phyloP scores from a whole-genome alignment of 2,113 vertebrate species.

The Poecilia latipinna region DNA sequence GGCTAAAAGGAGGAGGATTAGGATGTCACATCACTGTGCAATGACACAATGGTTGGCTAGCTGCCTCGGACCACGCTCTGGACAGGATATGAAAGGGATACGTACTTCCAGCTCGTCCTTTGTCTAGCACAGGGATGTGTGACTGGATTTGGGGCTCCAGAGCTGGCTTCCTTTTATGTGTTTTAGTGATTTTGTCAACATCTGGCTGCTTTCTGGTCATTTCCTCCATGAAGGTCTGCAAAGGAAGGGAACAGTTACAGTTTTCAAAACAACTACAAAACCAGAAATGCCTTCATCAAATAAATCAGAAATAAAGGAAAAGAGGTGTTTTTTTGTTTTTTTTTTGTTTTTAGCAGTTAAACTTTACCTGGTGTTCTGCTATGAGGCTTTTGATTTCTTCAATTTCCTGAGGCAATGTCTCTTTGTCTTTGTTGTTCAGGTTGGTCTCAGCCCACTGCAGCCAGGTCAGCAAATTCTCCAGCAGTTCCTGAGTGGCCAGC shows the following conservation, averaged over 20 bases:
- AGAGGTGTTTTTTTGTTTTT: neutral
- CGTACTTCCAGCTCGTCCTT: slow-evolving; percentile 91
- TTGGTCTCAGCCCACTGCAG: slow-evolving; percentile 95
- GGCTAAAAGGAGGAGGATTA: slow-evolving; percentile 43
- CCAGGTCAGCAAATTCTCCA: slow-evolving; percentile 93
- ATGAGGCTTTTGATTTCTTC: slow-evolving; percentile 95
- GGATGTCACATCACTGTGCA: slow-evolving; percentile 52
- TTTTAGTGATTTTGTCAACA: slow-evolving; percentile 98
- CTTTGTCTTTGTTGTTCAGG: slow-evolving; percentile 91
- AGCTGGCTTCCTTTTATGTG: slow-evolving; percentile 90
- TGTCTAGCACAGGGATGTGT: slow-evolving; percentile 93
- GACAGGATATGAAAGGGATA: slow-evolving; percentile 42
- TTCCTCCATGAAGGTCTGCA: slow-evolving; percentile 97
- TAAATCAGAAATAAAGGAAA: neutral
- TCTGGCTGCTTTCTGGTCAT: slow-evolving; percentile 99
- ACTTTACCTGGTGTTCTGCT: slow-evolving; percentile 91
- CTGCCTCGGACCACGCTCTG: slow-evolving; percentile 56
- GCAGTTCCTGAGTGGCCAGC: slow-evolving; percentile 89
- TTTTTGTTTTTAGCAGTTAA: neutral
- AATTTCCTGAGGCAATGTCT: slow-evolving; percentile 90
- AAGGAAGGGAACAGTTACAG: slow-evolving; percentile 6
- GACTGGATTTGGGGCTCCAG: slow-evolving; percentile 80
- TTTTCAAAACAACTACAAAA: neutral
- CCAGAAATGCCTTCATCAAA: neutral
- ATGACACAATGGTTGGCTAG: slow-evolving; percentile 61